Base-by-base conservation (phyloP, 2,888 invertebrate genomes). In the Iphiclides podalirius region DNA sequence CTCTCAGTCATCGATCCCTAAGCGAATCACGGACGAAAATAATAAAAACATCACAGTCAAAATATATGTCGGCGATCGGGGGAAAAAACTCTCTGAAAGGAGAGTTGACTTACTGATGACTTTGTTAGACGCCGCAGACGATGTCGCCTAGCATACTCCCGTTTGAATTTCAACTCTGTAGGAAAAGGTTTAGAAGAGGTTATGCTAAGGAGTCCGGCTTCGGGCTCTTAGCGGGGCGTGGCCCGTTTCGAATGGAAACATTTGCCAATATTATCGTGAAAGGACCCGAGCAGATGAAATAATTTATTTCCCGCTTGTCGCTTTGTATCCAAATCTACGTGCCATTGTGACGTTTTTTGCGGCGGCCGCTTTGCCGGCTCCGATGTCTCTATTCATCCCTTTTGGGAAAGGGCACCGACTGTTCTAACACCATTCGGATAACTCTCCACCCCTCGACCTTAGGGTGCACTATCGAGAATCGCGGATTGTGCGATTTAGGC, bases 31-130 rank as follows among this genome's bases (percentile, higher is more conserved):
- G 80, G 71, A 86, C 87, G 85, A 84, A 87, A 88, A 83, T 88
- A 86, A 88, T 88, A 87, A 87, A 87, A 87, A 88, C 87, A 87
- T 86, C 87, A 85, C 78, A 84, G 88, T 88, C 88, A 87, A 87
- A 88, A 88, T 88, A 88, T 86, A 88, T 85, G 82, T 83, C 75
- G 76, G 80, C 64, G 69, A 72, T 72, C 57, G 53, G 61, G n/a
- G 11, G 11, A 64, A 77, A 83, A 79, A 85, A n/a, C n/a, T n/a
- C n/a, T n/a, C 78, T 74, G 72, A 76, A 72, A 78, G 81, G 76
- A 77, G 79, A 73, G 74, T 72, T 78, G 79, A 81, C 81, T 81
- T 66, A 80, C 66, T 77, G 78, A 74, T 77, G 75, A 82, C 83
- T 85, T 84, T 85, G 82, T 78, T 73, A 79, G 70, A 64, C 59